Evolutionary conservation across 92 coral and sea anemone species (phyloP).

Genomic region (Plumapathes pennacea): DNA sequence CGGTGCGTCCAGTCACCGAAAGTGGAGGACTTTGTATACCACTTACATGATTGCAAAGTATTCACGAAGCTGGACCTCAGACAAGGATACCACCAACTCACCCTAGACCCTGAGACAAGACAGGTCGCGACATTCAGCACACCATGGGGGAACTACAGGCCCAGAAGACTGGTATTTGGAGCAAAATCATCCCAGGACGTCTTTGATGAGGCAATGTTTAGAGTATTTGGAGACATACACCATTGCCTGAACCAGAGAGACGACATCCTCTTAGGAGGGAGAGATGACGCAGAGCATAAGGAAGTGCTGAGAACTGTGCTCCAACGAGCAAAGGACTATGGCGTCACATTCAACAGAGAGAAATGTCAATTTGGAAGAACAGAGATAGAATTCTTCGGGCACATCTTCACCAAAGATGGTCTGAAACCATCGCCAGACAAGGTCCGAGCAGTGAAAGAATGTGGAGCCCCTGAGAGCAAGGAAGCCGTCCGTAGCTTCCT

Average conservation of each 20-base stretch:
- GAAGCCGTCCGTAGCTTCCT: constrained; percentile 68
- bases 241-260: constrained; percentile 41
- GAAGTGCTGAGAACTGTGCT: constrained; percentile 28
- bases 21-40: constrained; percentile 44
- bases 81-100: constrained; percentile 37
- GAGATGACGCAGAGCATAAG: constrained; percentile 23
- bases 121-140: constrained; percentile 44
- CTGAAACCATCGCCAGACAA: constrained; percentile 54
- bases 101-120: constrained; percentile 44
- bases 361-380: constrained; percentile 43
- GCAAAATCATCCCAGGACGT: constrained; percentile 47
- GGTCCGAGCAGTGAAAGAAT: constrained; percentile 59
- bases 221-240: constrained; percentile 20
- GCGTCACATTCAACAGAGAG: constrained; percentile 33
- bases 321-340: constrained; percentile 40
- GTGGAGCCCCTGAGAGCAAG: constrained; percentile 41
- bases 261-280: constrained; percentile 14
- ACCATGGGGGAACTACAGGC: constrained; percentile 56
- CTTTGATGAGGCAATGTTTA: constrained; percentile 33
- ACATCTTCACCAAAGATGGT: constrained; percentile 44
- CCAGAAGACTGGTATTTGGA: constrained; percentile 54
- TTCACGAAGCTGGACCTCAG: constrained; percentile 48
- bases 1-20: constrained; percentile 44
- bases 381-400: constrained; percentile 51
- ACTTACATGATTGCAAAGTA: constrained; percentile 45